Conservation (phyloP, 2,888 invertebrate species). For the Osmoderma eremita region DNA sequence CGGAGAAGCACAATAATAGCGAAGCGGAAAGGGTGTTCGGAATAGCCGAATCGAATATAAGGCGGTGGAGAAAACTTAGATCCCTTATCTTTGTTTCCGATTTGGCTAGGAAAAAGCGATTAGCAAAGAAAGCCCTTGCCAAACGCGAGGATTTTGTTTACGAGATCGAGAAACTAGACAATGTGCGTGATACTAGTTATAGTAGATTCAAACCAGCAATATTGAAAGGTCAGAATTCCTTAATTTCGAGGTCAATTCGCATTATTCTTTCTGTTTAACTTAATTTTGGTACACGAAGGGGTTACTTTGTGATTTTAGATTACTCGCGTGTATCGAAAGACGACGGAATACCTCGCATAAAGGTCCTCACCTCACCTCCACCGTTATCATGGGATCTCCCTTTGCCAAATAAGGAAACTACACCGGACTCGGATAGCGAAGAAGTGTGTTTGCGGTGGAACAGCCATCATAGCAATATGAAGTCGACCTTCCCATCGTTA, state of each 20-base stretch:
- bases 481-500: conserved; percentile 65
- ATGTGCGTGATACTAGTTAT: neutral
- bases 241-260: no score
- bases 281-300: no score
- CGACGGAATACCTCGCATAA: neutral
- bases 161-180: conserved; percentile 34
- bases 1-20: conserved; percentile 55
- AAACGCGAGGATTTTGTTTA: conserved; percentile 26
- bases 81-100: conserved; percentile 38
- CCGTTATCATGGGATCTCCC: conserved; percentile 7
- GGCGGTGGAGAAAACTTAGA: conserved; percentile 56
- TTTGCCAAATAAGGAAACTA: conserved; percentile 14
- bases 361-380: conserved; percentile 5
- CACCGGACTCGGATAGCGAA: conserved; percentile 41
- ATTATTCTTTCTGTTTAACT: no score
- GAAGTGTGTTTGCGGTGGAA: conserved; percentile 68
- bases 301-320: neutral
- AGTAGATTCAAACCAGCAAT: neutral
- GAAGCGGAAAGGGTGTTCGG: conserved; percentile 56
- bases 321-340: neutral
- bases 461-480: conserved; percentile 68
- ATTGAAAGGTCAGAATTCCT: conserved; percentile 7
- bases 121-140: conserved; percentile 15
- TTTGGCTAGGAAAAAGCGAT: conserved; percentile 6
- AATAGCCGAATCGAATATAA: conserved; percentile 57